These are phyloP conservation scores for Acrocyrtus sp. DNA, from an alignment of 2,888 invertebrate genomes.

Conservation along the genomic window DNA sequence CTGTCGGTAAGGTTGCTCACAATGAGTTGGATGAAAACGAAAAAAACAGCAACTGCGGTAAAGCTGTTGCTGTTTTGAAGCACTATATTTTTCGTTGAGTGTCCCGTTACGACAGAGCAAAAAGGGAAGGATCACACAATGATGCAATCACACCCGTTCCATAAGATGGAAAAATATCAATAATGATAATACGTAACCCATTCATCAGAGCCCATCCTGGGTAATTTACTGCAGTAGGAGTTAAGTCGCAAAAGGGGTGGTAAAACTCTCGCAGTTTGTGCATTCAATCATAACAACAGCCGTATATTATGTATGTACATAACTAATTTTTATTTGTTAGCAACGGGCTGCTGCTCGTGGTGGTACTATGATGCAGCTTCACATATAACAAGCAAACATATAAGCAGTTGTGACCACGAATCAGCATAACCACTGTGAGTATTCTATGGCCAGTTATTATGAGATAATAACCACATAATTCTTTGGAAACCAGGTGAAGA, in stretches of 20 bases:
- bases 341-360: no score
- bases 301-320: neutral
- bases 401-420: conserved; percentile 2
- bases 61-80: neutral
- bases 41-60: neutral
- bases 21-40: no score
- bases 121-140: no score
- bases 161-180: neutral
- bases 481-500: conserved; percentile 28
- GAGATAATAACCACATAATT: conserved; percentile 30
- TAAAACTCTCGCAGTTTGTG: no score
- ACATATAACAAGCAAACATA: no score
- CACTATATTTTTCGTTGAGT: neutral
- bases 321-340: neutral
- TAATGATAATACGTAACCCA: neutral
- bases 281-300: neutral
- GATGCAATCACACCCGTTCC: conserved; percentile 22
- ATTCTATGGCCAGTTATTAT: conserved; percentile 18
- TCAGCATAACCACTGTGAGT: no score
- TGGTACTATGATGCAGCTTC: no score
- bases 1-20: neutral
- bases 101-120: conserved; percentile 18
- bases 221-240: neutral
- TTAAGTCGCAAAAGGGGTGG: no score
- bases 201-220: neutral